A percentile compares a stretch with the other conserved stretches of the same genome.
Evolutionary conservation across 2,888 invertebrate genomes (phyloP).

Genomic region (Rhagonycha fulva): DNA sequence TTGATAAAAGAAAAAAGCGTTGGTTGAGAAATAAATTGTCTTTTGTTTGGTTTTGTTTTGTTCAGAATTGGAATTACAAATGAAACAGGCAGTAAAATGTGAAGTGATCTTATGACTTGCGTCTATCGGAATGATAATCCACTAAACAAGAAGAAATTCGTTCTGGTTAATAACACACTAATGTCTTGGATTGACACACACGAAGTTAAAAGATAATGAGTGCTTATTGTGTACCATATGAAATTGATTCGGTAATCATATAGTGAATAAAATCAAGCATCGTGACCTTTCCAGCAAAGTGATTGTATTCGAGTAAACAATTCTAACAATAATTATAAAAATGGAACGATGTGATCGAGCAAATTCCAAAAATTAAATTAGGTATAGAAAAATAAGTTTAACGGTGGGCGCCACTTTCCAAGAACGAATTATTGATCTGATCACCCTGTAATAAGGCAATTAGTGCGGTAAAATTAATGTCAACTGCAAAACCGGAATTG

Average conservation of each 20-base stretch:
- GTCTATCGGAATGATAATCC: background rate
- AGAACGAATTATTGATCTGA: background rate
- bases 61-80: background rate
- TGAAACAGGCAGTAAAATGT: background rate
- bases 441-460: background rate
- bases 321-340: background rate
- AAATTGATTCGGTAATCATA: background rate
- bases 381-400: background rate
- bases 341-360: background rate
- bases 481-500: background rate
- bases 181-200: background rate
- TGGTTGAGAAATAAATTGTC: background rate
- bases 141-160: background rate
- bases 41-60: background rate
- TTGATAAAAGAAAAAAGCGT: background rate
- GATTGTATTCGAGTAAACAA: background rate
- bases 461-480: background rate
- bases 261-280: background rate
- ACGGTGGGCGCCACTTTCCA: background rate
- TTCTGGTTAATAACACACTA: background rate
- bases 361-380: background rate
- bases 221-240: background rate
- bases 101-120: background rate
- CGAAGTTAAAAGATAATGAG: background rate
- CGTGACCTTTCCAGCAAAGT: background rate